Percentiles rank a stretch among this genome's conserved stretches.
phyloP scores from a whole-genome alignment of 2,888 invertebrate genomes.

The Synergus gifuensis region DNA sequence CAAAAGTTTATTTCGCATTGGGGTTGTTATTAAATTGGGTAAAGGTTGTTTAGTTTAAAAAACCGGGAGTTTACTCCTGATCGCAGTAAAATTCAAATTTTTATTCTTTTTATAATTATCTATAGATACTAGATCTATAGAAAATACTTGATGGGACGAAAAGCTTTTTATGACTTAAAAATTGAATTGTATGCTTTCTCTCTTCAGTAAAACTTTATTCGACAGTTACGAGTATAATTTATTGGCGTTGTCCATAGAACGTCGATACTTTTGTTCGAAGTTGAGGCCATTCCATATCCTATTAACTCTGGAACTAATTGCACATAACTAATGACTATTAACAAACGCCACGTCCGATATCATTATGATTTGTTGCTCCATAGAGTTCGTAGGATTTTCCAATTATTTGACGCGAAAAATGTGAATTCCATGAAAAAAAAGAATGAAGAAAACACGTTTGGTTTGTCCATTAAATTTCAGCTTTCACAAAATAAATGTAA shows the following conservation, averaged over 20 bases:
- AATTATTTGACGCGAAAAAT: conserved; percentile 10
- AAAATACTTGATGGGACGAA: background rate
- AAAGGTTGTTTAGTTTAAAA: background rate
- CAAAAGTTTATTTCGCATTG: background rate
- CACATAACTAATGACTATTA: conserved; percentile 29
- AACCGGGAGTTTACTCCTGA: too few species aligned
- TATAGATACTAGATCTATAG: too few species aligned
- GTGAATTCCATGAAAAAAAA: background rate
- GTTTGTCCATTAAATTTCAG: background rate
- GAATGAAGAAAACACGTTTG: background rate
- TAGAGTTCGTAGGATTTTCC: conserved; percentile 24
- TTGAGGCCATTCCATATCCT: conserved; percentile 34
- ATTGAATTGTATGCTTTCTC: background rate
- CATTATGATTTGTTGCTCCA: conserved; percentile 35
- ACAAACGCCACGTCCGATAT: conserved; percentile 29
- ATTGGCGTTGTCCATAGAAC: conserved; percentile 29
- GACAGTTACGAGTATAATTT: conserved; percentile 21
- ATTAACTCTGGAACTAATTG: conserved; percentile 36
- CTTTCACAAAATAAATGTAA: too few species aligned
- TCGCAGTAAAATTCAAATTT: too few species aligned
- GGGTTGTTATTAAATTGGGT: too few species aligned
- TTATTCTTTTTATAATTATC: background rate
- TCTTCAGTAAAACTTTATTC: conserved; percentile 15
- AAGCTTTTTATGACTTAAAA: background rate
- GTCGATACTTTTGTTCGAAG: conserved; percentile 36